phyloP scores from a whole-genome alignment of 2,888 invertebrate genomes.

The Drosophila testacea region DNA sequence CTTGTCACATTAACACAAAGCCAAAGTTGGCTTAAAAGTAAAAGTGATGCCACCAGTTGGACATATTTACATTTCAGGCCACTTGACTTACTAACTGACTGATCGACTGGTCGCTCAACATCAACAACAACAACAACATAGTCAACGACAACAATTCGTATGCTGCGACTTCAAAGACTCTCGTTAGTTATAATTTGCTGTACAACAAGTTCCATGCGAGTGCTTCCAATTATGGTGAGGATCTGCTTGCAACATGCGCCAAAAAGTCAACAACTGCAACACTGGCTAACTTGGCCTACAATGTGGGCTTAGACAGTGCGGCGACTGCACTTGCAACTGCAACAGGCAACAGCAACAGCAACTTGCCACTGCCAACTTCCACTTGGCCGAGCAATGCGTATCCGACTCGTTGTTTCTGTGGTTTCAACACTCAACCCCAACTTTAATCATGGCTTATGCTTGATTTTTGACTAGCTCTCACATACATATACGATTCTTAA shows the following conservation, averaged over 20 bases:
- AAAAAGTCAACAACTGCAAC: conserved; percentile 68
- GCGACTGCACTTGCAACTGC: conserved; percentile 46
- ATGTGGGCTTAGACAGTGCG: conserved; percentile 63
- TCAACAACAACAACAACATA: conserved; percentile 12
- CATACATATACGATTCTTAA: conserved; percentile 51
- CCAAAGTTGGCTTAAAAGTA: conserved; percentile 75
- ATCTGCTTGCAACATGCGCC: conserved; percentile 76
- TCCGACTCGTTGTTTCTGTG: conserved; percentile 15
- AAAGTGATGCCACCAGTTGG: conserved; percentile 67
- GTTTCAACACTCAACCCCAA: conserved; percentile 40
- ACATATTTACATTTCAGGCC: conserved; percentile 74
- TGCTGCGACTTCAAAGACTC: conserved; percentile 15
- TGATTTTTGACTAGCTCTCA: conserved; percentile 37
- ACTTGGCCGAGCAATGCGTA: conserved; percentile 42
- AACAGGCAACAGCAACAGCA: neutral
- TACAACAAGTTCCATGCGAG: conserved; percentile 80
- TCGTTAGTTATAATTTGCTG: conserved; percentile 70
- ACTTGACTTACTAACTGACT: conserved; percentile 78
- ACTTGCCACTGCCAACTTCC: neutral
- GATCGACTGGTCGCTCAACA: conserved; percentile 65
- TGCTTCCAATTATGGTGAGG: conserved; percentile 82
- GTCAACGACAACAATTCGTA: conserved; percentile 14
- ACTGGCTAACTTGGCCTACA: conserved; percentile 47
- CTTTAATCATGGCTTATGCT: conserved; percentile 47
- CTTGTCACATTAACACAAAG: conserved; percentile 77